Evolutionary conservation across 2,797 vertebrate genomes (phyloP), one percentile per base, ranked within the genome.

Genomic region (Enteromius trimaculatus): DNA sequence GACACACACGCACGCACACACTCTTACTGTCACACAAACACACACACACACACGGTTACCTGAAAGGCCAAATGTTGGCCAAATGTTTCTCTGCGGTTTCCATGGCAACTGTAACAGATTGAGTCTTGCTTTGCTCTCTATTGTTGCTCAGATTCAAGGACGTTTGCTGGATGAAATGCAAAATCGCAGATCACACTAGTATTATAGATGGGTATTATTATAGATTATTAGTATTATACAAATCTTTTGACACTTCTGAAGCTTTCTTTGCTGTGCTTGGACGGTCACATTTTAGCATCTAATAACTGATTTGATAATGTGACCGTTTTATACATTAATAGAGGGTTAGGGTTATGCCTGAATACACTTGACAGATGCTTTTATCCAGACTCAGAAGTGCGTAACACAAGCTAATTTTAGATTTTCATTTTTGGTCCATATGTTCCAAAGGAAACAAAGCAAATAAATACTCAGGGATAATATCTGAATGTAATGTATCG

Each of bases 111-210:
- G 11, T 8, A 37, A 66, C 44, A 3, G 19, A 66, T 16, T 34
- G 26, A 78, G 49, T 31, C 21, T 26, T 60, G 53, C 31, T 23
- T 76, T 26, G 51, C 37, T 21, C 19, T 77, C 4, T 14, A 60
- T 77, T 77, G 53, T 26, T 60, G 14, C 9, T 37, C 4, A 75
- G 29, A 23, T 39, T 77, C n/a, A 77, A 77, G 75, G 55, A 77
- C 37, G 5, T 37, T 21, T 71, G 11, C 42, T 26, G 23, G 10
- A 42, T 23, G 64, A 37, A 55, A 53, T 7, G 19, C 31, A 0
- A 0, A 53, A 37, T 11, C 21, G 19, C 26, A 13, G 70, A 42
- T 49, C 69, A 26, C 42, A 10, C 42, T 71, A 10, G 23, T 49
- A 16, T 47, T 29, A 5, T 17, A 7, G 14, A 44, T 39, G 5